These are phyloP conservation scores for Caenorhabditis latens DNA, from an alignment of 1,140 invertebrate genomes.

Conservation along the genomic window DNA sequence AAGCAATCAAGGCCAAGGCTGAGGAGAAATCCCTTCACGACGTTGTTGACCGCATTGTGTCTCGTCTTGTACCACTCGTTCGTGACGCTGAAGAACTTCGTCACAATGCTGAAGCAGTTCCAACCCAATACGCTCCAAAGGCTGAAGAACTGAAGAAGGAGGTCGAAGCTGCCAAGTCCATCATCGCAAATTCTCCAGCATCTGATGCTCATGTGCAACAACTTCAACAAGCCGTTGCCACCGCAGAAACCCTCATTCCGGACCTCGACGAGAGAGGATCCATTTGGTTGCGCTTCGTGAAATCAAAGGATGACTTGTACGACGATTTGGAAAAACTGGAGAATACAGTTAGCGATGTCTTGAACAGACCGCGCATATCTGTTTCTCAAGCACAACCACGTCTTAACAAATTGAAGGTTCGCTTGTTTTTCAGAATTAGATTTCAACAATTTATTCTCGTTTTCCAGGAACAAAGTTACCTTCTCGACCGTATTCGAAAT, in stretches of 20 bases:
- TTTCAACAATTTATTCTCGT: background rate
- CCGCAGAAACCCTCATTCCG: slow-evolving; percentile 52
- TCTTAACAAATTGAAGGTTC: slow-evolving; percentile 31
- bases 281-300: slow-evolving; percentile 42
- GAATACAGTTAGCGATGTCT: slow-evolving; percentile 21
- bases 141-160: slow-evolving; percentile 56
- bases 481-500: slow-evolving; percentile 29
- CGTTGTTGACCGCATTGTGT: slow-evolving; percentile 38
- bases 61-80: slow-evolving; percentile 56
- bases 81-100: slow-evolving; percentile 46
- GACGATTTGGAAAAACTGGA: slow-evolving; percentile 56
- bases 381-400: slow-evolving; percentile 46
- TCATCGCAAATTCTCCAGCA: slow-evolving; percentile 48
- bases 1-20: slow-evolving; percentile 52
- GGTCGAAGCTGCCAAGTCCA: slow-evolving; percentile 42
- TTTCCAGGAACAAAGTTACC: slow-evolving; percentile 28
- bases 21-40: slow-evolving; percentile 48
- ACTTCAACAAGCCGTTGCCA: slow-evolving; percentile 40
- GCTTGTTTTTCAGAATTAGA: background rate
- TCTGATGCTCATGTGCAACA: slow-evolving; percentile 53
- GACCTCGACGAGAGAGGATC: slow-evolving; percentile 45
- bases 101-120: slow-evolving; percentile 54
- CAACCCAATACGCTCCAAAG: slow-evolving; percentile 54
- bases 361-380: slow-evolving; percentile 26
- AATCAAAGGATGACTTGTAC: slow-evolving; percentile 57